Evolutionary conservation across 2,888 invertebrate genomes (phyloP), one percentile per base, ranked within the genome.

Genomic region (Leptopilina drosophilae): DNA sequence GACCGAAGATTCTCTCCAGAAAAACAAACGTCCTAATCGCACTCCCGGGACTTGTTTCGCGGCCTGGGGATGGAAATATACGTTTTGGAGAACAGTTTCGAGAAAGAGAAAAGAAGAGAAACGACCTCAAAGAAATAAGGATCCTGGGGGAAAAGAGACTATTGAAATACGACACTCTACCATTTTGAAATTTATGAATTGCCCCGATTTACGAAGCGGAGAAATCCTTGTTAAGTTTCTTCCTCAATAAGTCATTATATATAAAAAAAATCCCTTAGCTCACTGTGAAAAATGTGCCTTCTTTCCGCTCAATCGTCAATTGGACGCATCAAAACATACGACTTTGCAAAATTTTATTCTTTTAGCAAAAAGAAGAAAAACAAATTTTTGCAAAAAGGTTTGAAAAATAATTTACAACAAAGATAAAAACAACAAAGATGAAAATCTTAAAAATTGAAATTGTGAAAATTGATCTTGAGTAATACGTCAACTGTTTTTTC

Each of bases 1-100:
- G 33, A 14, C 33, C 49, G 11, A 65, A 64, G 49, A 65, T 79
- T 77, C 78, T 79, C 79, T 79, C 79, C 78, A 83, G 81, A 85
- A 84, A 85, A 84, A 85, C 84, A 82, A 83, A 85, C 82, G 82
- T 84, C 84, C 84, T 88, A 87, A 88, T 88, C 86, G 88, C 84
- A 84, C 87, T 83, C 84, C 76, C 79, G 86, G 86, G 88, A 87
- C 85, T 84, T 86, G 87, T 86, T 87, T 85, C 87, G 85, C 82
- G 84, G 85, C 82, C 80, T 84, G 85, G 83, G 85, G 85, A 86
- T 85, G 81, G 85, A 85, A 83, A 83, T 81, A 83, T 81, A 81
- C 66, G 83, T 76, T 82, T 81, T 76, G 65, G 49, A 64, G 76
- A 62, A 40, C 15, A 73, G 73, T 69, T 49, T 62, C 77, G 56